Conservation (phyloP, 2,797 vertebrate species). For the Iguana delicatissima region DNA sequence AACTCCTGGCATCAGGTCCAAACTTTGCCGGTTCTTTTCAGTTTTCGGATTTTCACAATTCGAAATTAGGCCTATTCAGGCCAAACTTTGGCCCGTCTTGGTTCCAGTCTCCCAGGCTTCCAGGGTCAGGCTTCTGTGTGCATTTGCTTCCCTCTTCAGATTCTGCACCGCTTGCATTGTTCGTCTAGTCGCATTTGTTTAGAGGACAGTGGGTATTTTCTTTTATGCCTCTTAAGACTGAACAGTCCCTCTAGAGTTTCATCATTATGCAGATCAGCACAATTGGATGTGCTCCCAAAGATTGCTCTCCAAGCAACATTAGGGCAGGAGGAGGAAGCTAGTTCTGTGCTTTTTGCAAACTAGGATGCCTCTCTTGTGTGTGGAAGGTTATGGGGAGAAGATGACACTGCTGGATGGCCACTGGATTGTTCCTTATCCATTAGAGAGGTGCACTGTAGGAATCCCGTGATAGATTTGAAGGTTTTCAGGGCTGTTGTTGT, state of each 20-base stretch:
- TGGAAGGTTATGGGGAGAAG: neutral
- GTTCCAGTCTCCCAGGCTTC: neutral
- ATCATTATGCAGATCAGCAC: slow-evolving; percentile 67
- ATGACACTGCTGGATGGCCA: neutral
- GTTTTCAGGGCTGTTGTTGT: slow-evolving; percentile 56
- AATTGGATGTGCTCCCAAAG: slow-evolving; percentile 64
- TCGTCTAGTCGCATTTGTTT: slow-evolving; percentile 60
- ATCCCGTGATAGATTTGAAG: neutral
- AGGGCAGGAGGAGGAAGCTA: slow-evolving; percentile 60
- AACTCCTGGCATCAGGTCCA: neutral
- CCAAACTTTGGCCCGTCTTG: neutral
- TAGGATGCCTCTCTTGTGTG: slow-evolving; percentile 50
- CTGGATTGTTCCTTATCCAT: slow-evolving; percentile 30
- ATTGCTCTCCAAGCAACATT: slow-evolving; percentile 45
- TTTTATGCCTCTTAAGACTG: slow-evolving; percentile 64
- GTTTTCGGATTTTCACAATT: neutral
- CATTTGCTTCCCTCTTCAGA: neutral
- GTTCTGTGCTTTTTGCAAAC: slow-evolving; percentile 56
- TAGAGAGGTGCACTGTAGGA: slow-evolving; percentile 36
- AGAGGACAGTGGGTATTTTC: slow-evolving; percentile 68
- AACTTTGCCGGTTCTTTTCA: too few species aligned
- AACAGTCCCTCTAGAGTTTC: slow-evolving; percentile 63
- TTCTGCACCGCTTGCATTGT: neutral
- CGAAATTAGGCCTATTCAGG: neutral
- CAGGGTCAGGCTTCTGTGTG: neutral